Percentiles rank a stretch among this genome's conserved stretches.
These are phyloP conservation scores for Falco berigora DNA, from an alignment of 2,797 vertebrate genomes.

Conservation along the genomic window DNA sequence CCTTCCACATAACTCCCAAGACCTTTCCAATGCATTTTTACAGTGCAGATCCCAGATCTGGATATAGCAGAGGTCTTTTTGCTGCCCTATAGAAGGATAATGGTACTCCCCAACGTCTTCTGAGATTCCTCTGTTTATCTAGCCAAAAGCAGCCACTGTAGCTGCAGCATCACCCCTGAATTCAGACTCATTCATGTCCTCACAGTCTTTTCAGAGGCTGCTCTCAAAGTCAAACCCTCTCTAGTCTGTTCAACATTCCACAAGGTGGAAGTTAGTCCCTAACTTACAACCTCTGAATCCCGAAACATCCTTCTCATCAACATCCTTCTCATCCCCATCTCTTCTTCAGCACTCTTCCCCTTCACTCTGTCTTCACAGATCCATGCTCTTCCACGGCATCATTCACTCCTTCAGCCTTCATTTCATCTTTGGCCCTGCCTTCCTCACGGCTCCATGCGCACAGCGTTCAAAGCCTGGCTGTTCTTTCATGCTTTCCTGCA, in stretches of 20 bases:
- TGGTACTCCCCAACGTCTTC: neutral
- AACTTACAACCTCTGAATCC: neutral
- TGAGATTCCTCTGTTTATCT: neutral
- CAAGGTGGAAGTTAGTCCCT: too few species aligned
- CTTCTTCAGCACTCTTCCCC: neutral
- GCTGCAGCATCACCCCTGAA: neutral
- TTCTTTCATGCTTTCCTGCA: neutral
- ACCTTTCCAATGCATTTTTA: neutral
- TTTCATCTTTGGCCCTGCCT: neutral
- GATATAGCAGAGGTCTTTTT: neutral
- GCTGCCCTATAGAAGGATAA: neutral
- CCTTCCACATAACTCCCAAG: neutral
- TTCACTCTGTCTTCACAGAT: neutral
- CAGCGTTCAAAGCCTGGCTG: neutral
- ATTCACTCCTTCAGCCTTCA: neutral
- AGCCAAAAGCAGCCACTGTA: neutral
- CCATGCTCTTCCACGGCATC: rapidly evolving
- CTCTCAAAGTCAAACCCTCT: neutral
- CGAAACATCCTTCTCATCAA: neutral
- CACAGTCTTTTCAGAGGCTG: neutral
- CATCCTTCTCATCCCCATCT: neutral
- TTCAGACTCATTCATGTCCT: neutral
- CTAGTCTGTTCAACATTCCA: neutral
- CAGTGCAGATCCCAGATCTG: neutral
- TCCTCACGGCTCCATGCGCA: neutral